Base-by-base conservation (phyloP, 2,113 vertebrate genomes). In the Megaceryle maxima region DNA sequence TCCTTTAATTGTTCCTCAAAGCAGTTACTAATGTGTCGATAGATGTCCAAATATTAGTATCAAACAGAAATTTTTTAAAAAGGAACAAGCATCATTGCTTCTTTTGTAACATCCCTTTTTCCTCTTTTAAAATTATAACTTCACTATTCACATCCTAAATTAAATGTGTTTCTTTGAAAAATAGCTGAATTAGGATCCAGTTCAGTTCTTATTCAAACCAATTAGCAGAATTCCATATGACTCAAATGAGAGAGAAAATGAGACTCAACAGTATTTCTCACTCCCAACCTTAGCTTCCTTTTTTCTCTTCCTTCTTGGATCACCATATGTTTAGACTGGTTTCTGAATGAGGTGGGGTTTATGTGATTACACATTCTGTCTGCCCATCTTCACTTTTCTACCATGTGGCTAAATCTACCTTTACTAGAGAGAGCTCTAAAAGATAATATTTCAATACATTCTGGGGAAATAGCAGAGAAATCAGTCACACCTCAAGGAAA, bases 241-340 rank as follows among this genome's bases (percentile, higher is more conserved):
- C 0, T 1, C 12, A 84, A 91, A 79, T 35, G 53, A 83, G 86
- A 88, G 37, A 33, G 33, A 95, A 95, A 96, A 90, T 37, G 29
- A 86, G 37, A 64, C 50, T 82, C 20, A 20, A 16, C 51, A 31
- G 3, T 51, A 24, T 14, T 22, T 67, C 70, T 78, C 57, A 69
- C 35, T 79, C 46, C 22, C 72, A 88, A 33, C 56, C 41, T 62
- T 77, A 76, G 20, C 73, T 95, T 93, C 93, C 83, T 76, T 91
- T 84, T 96, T 93, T 93, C 88, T 91, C 80, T 96, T 94, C 92
- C 90, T 92, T 75, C 62, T 87, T 57, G 76, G 11, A 53, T 69
- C 43, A 28, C 44, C 37, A 3, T 3, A 57, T 0, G 2, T 68
- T 81, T 88, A 57, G 11, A n/a, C 67, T 55, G 37, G 64, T 87